phyloP scores from a whole-genome alignment of 2,888 invertebrate species.

The Calameuta pallipes region DNA sequence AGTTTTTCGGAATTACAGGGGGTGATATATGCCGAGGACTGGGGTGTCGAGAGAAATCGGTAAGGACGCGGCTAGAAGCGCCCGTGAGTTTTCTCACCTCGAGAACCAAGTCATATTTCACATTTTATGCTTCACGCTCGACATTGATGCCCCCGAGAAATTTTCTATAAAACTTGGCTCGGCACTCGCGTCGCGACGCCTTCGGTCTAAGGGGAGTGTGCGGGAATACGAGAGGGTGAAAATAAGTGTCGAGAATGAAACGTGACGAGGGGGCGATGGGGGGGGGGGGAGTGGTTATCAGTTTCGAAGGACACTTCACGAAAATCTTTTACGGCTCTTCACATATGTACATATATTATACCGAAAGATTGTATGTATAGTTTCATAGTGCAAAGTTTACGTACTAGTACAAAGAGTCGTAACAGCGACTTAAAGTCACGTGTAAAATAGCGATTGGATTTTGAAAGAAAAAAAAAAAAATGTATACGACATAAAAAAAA shows the following conservation, averaged over 20 bases:
- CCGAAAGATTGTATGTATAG: no score
- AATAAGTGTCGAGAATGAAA: background rate
- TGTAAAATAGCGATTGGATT: no score
- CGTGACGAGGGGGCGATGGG: background rate
- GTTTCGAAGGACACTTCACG: constrained; percentile 28
- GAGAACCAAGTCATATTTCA: constrained; percentile 1
- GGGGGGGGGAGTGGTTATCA: background rate
- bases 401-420: no score
- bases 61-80: background rate
- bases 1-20: background rate
- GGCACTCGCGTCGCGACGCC: no score
- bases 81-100: constrained; percentile 1
- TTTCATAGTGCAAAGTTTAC: no score
- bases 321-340: constrained; percentile 37
- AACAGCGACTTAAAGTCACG: no score
- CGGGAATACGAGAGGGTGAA: no score
- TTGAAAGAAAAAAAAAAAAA: no score
- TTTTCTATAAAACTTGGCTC: constrained; percentile 4
- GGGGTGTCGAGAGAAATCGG: background rate
- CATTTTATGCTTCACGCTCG: constrained; percentile 7
- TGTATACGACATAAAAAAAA: no score
- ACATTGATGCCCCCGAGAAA: constrained; percentile 11
- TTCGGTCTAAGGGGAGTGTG: no score
- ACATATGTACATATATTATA: no score
- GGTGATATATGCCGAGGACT: background rate